These are phyloP conservation scores for Prietella phreatophila DNA, from an alignment of 2,113 vertebrate genomes.

Conservation along the genomic window DNA sequence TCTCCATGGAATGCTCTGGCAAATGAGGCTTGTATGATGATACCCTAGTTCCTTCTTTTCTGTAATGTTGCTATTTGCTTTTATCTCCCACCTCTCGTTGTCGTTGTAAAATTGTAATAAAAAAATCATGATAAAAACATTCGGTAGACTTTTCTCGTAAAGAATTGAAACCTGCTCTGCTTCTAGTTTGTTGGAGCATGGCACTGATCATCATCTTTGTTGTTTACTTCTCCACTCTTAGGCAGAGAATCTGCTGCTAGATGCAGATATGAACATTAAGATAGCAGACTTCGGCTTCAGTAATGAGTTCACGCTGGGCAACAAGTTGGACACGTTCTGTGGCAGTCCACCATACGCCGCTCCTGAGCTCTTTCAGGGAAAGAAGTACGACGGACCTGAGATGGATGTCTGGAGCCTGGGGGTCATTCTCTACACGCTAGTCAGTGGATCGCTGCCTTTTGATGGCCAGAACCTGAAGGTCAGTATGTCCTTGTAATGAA, in stretches of 20 bases:
- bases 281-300: slow-evolving; percentile 98
- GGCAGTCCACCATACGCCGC: slow-evolving; percentile 98
- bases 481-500: neutral
- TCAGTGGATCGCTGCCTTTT: slow-evolving; percentile 58
- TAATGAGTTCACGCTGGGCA: slow-evolving; percentile 95
- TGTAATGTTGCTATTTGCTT: neutral
- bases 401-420: slow-evolving; percentile 74
- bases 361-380: slow-evolving; percentile 94
- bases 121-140: no score
- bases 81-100: neutral
- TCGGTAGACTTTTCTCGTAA: neutral
- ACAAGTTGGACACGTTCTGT: slow-evolving; percentile 93
- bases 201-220: neutral
- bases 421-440: slow-evolving; percentile 60
- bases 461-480: slow-evolving; percentile 56
- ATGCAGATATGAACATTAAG: slow-evolving; percentile 93
- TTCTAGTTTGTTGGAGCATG: neutral
- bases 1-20: neutral
- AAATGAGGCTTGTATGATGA: slow-evolving; percentile 11
- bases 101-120: neutral
- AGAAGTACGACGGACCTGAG: slow-evolving; percentile 96
- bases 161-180: neutral
- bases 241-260: slow-evolving; percentile 87
- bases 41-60: neutral
- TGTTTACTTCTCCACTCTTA: slow-evolving; percentile 47